Percentiles rank a stretch among this genome's conserved stretches.
Evolutionary conservation across 2,797 vertebrate genomes (phyloP).

Genomic region (Sciurus vulgaris): DNA sequence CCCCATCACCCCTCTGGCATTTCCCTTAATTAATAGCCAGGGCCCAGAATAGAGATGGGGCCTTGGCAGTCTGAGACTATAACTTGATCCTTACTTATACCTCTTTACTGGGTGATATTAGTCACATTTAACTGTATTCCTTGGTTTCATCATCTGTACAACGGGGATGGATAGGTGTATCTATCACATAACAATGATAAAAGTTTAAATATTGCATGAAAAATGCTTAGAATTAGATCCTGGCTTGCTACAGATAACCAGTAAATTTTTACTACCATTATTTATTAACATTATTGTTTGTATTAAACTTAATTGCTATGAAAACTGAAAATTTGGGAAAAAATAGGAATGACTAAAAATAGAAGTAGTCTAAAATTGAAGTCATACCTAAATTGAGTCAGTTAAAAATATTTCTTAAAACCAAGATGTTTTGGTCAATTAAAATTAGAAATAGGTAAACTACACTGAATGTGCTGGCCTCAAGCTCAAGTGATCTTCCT

Average conservation of each 20-base stretch:
- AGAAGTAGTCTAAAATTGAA: not conserved
- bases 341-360: not conserved
- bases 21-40: too few species aligned
- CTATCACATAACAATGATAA: not conserved
- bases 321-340: not conserved
- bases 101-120: not conserved
- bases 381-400: not conserved
- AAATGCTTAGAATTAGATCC: conserved; percentile 2
- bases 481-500: not conserved
- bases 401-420: conserved; percentile 20
- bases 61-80: not conserved
- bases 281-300: not conserved
- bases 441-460: conserved; percentile 19
- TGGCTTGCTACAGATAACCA: not conserved
- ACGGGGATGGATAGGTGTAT: not conserved
- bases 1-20: too few species aligned
- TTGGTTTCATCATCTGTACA: not conserved
- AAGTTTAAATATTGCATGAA: not conserved
- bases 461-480: not conserved
- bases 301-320: not conserved
- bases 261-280: not conserved
- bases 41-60: too few species aligned
- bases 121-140: not conserved
- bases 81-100: not conserved
- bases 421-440: conserved; percentile 19